These are phyloP conservation scores for Erebia aethiops DNA, from an alignment of 2,888 invertebrate genomes.

Conservation along the genomic window DNA sequence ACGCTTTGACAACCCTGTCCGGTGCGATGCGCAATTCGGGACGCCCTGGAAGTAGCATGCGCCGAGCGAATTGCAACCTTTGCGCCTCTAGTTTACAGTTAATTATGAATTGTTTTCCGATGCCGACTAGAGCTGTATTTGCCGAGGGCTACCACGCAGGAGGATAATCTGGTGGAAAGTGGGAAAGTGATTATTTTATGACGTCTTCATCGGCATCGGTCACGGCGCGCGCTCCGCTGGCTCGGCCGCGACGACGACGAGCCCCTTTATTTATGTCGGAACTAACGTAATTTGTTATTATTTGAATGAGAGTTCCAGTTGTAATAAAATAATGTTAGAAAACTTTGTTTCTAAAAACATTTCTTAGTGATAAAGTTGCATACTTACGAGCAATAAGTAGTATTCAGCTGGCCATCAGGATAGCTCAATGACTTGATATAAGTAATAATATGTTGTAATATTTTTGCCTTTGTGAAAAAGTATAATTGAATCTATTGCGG, in stretches of 20 bases:
- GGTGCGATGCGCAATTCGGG: constrained; percentile 31
- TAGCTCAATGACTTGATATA: too few species aligned
- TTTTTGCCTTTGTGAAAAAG: too few species aligned
- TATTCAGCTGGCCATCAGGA: too few species aligned
- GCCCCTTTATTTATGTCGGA: constrained; percentile 46
- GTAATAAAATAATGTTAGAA: background rate
- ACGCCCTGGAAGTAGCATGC: constrained; percentile 60
- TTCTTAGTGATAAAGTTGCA: background rate
- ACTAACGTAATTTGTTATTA: constrained; percentile 36
- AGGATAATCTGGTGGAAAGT: constrained; percentile 61
- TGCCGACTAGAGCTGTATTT: constrained; percentile 41
- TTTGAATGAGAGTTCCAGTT: constrained; percentile 17
- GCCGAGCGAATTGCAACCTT: constrained; percentile 32
- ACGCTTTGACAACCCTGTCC: constrained; percentile 53
- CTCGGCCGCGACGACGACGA: constrained; percentile 39
- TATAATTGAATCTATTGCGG: too few species aligned
- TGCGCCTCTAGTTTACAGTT: accelerated
- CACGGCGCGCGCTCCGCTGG: constrained; percentile 53
- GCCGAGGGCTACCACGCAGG: constrained; percentile 57
- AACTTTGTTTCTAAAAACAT: too few species aligned
- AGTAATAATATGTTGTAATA: too few species aligned
- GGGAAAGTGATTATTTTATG: constrained; percentile 76
- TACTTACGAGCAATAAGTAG: background rate
- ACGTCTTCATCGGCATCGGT: constrained; percentile 68
- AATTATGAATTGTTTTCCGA: constrained; percentile 17